Percentiles rank a stretch among this genome's conserved stretches.
These are phyloP conservation scores for Conus canariensis DNA, from an alignment of 2,888 invertebrate genomes.

Conservation along the genomic window DNA sequence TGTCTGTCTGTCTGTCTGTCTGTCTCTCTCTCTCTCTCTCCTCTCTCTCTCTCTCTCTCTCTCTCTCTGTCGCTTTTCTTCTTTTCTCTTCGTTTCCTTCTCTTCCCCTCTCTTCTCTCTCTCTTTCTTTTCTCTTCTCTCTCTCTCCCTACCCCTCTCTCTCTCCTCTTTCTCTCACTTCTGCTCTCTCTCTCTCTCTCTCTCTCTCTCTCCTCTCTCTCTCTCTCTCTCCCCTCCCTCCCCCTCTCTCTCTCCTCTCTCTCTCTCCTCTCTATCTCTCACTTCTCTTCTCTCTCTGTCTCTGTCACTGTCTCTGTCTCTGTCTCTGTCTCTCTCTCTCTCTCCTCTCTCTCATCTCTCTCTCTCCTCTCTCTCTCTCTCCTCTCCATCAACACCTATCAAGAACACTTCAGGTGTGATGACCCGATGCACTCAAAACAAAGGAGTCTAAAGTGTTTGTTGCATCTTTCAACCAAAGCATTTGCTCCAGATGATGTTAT, in stretches of 20 bases:
- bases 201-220: background rate
- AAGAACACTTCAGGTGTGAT: too few species aligned
- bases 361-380: too few species aligned
- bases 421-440: too few species aligned
- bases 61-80: background rate
- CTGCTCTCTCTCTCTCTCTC: background rate
- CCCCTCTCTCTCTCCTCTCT: background rate
- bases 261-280: background rate
- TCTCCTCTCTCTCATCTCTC: too few species aligned
- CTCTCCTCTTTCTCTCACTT: background rate
- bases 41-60: background rate
- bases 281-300: background rate
- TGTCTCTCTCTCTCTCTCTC: background rate
- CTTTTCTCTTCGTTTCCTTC: background rate
- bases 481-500: too few species aligned
- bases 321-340: background rate
- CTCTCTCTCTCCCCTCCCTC: background rate
- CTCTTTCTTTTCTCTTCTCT: background rate
- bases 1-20: background rate
- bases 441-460: background rate
- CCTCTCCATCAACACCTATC: background rate
- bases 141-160: background rate
- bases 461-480: too few species aligned
- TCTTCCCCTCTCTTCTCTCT: background rate
- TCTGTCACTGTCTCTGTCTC: background rate